phyloP scores from a whole-genome alignment of 1,140 invertebrate species.

The Nephila pilipes region DNA sequence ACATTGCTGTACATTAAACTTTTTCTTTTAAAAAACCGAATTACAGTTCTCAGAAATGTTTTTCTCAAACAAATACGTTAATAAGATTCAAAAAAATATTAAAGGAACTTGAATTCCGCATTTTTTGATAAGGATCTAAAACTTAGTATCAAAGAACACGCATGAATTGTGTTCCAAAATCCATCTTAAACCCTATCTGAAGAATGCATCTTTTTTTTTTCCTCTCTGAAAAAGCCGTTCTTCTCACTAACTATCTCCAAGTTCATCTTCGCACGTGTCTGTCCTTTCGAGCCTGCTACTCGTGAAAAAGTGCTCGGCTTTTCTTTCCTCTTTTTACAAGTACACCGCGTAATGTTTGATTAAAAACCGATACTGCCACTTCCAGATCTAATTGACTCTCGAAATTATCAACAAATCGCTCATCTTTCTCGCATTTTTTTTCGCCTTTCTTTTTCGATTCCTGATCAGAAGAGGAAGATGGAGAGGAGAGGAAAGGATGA shows the following conservation, averaged over 20 bases:
- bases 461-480: neutral
- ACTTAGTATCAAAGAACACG: neutral
- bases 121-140: too few relatives aligned
- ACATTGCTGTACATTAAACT: too few relatives aligned
- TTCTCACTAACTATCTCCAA: neutral
- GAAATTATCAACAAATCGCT: slow-evolving; percentile 35
- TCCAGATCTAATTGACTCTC: slow-evolving; percentile 16
- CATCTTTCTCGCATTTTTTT: neutral
- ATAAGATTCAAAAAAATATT: too few relatives aligned
- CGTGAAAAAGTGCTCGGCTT: neutral
- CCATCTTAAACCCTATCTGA: neutral
- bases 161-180: neutral
- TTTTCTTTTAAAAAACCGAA: too few relatives aligned
- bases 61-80: too few relatives aligned
- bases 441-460: neutral
- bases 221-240: neutral
- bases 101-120: too few relatives aligned
- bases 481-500: slow-evolving; percentile 1
- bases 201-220: neutral
- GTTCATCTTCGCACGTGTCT: slow-evolving; percentile 1
- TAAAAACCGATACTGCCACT: slow-evolving; percentile 31
- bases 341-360: neutral
- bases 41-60: too few relatives aligned
- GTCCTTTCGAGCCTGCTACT: neutral
- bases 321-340: neutral